Evolutionary conservation across 2,888 invertebrate genomes (phyloP).

Genomic region (Beris chalybata): DNA sequence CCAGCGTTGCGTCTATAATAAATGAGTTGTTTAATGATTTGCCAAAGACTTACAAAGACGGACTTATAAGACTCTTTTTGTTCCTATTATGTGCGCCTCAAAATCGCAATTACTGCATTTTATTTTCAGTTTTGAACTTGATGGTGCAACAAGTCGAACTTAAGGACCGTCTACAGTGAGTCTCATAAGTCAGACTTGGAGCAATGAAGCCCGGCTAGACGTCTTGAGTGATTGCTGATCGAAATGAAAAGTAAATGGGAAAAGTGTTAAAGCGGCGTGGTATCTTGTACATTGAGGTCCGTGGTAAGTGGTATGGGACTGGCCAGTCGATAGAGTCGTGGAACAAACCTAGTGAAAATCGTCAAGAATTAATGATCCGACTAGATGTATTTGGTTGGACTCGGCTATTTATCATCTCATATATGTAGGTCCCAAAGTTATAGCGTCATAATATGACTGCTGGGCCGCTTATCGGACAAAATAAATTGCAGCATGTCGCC

Average conservation of each 20-base stretch:
- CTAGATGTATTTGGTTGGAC: slow-evolving; percentile 7
- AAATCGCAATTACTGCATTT: no score
- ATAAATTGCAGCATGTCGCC: slow-evolving; percentile 5
- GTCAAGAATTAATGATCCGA: slow-evolving; percentile 15
- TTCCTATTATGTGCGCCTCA: no score
- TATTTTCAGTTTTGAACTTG: background rate
- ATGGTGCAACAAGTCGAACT: background rate
- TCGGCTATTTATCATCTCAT: slow-evolving; percentile 8
- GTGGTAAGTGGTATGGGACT: no score
- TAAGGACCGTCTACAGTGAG: background rate
- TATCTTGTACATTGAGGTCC: no score
- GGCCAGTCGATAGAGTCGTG: slow-evolving; percentile 4
- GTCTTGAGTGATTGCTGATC: slow-evolving; percentile 33
- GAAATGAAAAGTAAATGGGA: slow-evolving; percentile 35
- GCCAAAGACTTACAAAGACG: no score
- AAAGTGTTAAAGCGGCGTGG: slow-evolving; percentile 29
- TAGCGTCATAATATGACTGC: background rate
- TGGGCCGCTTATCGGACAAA: slow-evolving; percentile 3
- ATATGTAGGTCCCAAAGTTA: background rate
- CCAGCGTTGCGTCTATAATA: no score
- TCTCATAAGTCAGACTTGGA: no score
- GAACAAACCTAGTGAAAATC: background rate
- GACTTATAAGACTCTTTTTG: no score
- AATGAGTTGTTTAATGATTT: no score
- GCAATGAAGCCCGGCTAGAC: slow-evolving; percentile 21